Evolutionary conservation across 2,113 vertebrate species (phyloP), one percentile per base, ranked within the genome.

Genomic region (Xyliphius kryptos): DNA sequence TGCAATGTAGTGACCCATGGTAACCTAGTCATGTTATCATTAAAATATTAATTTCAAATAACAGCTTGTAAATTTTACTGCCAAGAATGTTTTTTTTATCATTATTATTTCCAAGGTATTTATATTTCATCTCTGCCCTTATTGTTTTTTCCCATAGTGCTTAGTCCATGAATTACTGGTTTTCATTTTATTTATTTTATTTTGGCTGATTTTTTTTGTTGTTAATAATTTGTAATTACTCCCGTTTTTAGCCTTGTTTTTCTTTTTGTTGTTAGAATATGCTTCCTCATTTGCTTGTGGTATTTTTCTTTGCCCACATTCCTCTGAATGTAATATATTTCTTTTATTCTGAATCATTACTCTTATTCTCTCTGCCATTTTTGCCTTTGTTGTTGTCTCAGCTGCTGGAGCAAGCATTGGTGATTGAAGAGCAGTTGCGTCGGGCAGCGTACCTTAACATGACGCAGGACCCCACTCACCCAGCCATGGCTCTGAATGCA

Each of bases 391-490:
- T 12, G 21, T 2, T 46, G 64, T 67, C 59, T 2, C 77, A 95
- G 93, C 82, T 95, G 57, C 78, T 97, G 87, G 93, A 94, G 80
- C 93, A 97, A 81, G 93, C 93, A 9, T 83, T 97, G 77, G 93
- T 97, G 79, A 97, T 97, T 0, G 93, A 97, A 82, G 94, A 97
- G 81, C 94, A 97, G 82, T 75, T 97, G 38, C 89, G 94, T n/a
- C 85, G 94, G 57, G 94, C 93, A 0, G 93, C 94, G 9, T 97
- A 97, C 81, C 89, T 97, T 63, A 97, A 97, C 86, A 96, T 97
- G 89, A 94, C 93, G 2, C 94, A 97, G 85, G 94, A 95, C 77
- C 91, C 93, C 47, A 87, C 83, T 74, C 93, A 97, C 80, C 93
- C 94, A 1, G 94, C 94, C 83, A 97, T 97, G 94, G 93, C 94